Evolutionary conservation across 2,888 invertebrate species (phyloP).

Genomic region (Busseola fusca): DNA sequence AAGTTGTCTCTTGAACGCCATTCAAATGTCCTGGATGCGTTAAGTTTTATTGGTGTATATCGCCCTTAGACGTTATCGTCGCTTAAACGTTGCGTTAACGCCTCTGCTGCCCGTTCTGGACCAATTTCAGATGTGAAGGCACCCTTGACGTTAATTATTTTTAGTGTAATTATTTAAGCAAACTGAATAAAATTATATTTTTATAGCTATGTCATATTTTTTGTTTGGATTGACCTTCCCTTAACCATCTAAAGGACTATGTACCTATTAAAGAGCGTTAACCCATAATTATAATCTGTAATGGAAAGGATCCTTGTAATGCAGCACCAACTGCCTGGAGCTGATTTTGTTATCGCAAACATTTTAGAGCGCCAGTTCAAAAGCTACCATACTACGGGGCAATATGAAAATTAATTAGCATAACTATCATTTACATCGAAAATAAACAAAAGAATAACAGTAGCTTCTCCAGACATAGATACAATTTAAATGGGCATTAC

Average conservation of each 20-base stretch:
- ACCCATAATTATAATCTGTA: neutral
- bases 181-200: constrained; percentile 40
- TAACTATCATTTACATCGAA: neutral
- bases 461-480: constrained; percentile 2
- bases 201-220: constrained; percentile 6
- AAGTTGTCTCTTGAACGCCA: neutral
- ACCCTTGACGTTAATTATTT: constrained; percentile 11
- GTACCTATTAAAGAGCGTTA: neutral
- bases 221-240: constrained; percentile 7
- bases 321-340: neutral
- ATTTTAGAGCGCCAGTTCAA: constrained; percentile 1
- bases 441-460: constrained; percentile 9
- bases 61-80: neutral
- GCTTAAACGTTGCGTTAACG: neutral
- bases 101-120: neutral
- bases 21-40: neutral
- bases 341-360: neutral
- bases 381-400: neutral
- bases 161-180: constrained; percentile 24
- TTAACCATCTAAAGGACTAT: neutral
- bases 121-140: neutral
- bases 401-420: constrained; percentile 12
- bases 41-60: neutral
- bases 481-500: constrained; percentile 53
- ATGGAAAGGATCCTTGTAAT: neutral